Percentiles rank a stretch among this genome's conserved stretches.
phyloP scores from a whole-genome alignment of 2,797 vertebrate genomes.

The Pogoniulus pusillus region DNA sequence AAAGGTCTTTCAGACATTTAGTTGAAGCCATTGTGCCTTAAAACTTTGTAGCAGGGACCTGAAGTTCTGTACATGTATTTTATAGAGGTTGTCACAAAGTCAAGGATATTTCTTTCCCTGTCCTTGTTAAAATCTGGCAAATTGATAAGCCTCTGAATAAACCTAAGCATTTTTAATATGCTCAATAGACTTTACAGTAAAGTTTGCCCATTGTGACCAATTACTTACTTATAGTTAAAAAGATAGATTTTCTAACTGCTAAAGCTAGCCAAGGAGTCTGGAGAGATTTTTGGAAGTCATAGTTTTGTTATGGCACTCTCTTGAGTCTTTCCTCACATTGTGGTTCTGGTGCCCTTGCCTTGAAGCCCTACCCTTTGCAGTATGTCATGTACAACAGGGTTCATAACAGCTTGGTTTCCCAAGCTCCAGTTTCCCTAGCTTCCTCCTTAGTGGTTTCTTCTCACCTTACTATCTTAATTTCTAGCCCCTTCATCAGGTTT shows the following conservation, averaged over 20 bases:
- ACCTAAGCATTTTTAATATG: not conserved
- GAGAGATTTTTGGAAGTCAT: not conserved
- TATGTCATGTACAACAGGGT: rapidly evolving
- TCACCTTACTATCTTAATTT: not conserved
- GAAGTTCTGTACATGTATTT: rapidly evolving
- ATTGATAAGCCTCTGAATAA: not conserved
- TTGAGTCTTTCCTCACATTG: not conserved
- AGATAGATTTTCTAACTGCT: not conserved
- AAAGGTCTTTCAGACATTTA: not conserved
- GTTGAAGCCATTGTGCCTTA: not conserved
- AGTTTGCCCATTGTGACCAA: not conserved
- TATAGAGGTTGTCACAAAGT: not conserved
- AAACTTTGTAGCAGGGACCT: not conserved
- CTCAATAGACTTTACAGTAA: not conserved
- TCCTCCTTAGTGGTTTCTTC: not conserved
- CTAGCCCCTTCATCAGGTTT: not conserved
- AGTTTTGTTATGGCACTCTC: not conserved
- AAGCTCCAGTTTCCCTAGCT: not conserved
- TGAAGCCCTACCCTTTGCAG: not conserved
- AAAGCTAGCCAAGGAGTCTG: not conserved
- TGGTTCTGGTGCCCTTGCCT: not conserved
- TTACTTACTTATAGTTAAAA: not conserved
- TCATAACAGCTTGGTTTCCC: not conserved
- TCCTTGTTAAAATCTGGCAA: not conserved
- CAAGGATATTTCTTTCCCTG: not conserved